Evolutionary conservation across 37 sponge, comb jelly and placozoan genomes (phyloP).

Genomic region (Axinella damicornis): DNA sequence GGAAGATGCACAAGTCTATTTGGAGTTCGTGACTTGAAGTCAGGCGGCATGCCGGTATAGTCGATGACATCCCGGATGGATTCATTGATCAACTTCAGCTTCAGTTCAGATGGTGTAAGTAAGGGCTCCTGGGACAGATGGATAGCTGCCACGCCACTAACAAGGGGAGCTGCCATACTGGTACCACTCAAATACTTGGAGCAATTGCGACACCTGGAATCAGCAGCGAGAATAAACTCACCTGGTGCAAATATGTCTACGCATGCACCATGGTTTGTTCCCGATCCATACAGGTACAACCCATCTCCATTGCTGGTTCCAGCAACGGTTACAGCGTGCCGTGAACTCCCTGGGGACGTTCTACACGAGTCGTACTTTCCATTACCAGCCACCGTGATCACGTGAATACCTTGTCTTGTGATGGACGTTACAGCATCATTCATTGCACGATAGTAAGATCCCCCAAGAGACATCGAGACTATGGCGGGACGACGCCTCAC

Average conservation of each 20-base stretch:
- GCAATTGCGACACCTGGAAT: slow-evolving; percentile 37
- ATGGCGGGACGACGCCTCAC: slow-evolving; percentile 29
- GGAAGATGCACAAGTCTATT: slow-evolving; percentile 41
- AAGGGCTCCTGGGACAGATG: slow-evolving; percentile 41
- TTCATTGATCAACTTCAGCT: slow-evolving; percentile 31
- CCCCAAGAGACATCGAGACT: slow-evolving; percentile 72
- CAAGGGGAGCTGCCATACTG: slow-evolving; percentile 74
- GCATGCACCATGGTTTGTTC: slow-evolving; percentile 71
- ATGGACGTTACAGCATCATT: slow-evolving; percentile 40
- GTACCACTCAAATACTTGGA: slow-evolving; percentile 59
- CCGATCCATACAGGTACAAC: slow-evolving; percentile 36
- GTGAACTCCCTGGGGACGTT: slow-evolving; percentile 40
- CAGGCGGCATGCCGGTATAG: slow-evolving; percentile 23
- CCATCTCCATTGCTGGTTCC: slow-evolving; percentile 57
- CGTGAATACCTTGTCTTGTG: slow-evolving; percentile 32
- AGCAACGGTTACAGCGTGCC: slow-evolving; percentile 61
- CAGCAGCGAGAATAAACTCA: slow-evolving; percentile 42
- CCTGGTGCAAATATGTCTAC: slow-evolving; percentile 83
- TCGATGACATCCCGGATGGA: slow-evolving; percentile 28
- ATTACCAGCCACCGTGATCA: slow-evolving; percentile 73
- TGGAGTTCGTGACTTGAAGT: slow-evolving; percentile 9
- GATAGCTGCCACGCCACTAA: slow-evolving; percentile 65
- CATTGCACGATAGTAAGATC: slow-evolving; percentile 30
- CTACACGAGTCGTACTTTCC: slow-evolving; percentile 45
- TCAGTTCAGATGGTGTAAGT: slow-evolving; percentile 47